phyloP scores from a whole-genome alignment of 2,797 vertebrate species.

The Euphonia xanthogaster region DNA sequence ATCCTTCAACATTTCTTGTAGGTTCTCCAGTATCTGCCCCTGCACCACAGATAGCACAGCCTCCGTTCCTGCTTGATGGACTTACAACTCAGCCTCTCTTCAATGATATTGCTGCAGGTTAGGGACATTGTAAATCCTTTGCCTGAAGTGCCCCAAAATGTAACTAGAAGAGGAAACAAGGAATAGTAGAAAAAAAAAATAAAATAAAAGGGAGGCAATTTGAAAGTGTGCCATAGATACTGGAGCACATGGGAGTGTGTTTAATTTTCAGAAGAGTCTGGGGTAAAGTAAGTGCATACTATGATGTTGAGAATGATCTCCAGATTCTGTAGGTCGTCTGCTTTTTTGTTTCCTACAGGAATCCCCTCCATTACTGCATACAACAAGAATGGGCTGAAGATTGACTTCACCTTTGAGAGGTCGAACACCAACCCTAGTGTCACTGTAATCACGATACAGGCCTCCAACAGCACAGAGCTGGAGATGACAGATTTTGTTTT shows the following conservation, averaged over 20 bases:
- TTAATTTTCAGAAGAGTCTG: neutral
- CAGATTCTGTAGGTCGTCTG: neutral
- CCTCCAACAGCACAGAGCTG: conserved; percentile 92
- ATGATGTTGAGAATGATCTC: neutral
- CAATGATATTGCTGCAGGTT: conserved; percentile 94
- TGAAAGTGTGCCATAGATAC: neutral
- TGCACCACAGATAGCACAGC: conserved; percentile 85
- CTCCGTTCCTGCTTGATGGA: conserved; percentile 91
- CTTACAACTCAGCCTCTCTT: conserved; percentile 91
- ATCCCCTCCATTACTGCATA: conserved; percentile 97
- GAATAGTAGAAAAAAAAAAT: neutral
- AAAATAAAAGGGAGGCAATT: neutral
- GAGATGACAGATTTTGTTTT: conserved; percentile 99
- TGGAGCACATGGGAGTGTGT: neutral
- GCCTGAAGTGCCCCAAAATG: neutral
- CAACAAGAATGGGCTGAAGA: conserved; percentile 99
- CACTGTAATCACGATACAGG: conserved; percentile 97
- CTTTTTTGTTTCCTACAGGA: conserved; percentile 72
- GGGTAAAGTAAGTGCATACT: neutral
- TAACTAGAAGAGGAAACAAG: neutral
- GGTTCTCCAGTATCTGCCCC: conserved; percentile 84
- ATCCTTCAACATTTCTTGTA: conserved; percentile 60
- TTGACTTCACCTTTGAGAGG: conserved; percentile 98
- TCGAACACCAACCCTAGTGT: conserved; percentile 96
- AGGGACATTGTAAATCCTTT: conserved; percentile 22